These are phyloP conservation scores for Netelia fuscicornis DNA, from an alignment of 2,888 invertebrate genomes.

Conservation along the genomic window DNA sequence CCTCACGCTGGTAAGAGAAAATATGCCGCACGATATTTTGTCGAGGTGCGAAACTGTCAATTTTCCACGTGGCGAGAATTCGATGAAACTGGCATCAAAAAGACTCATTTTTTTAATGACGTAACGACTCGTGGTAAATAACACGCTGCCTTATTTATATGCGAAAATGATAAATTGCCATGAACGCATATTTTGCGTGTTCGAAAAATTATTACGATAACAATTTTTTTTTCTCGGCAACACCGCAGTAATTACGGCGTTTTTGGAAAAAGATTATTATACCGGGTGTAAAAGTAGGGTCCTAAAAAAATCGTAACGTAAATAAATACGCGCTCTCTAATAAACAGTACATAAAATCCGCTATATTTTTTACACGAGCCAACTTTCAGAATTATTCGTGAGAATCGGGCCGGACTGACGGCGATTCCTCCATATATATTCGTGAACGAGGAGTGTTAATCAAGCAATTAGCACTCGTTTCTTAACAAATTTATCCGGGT, in stretches of 20 bases:
- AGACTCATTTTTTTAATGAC: constrained; percentile 53
- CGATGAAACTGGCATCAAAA: constrained; percentile 46
- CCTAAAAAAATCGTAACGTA: too few species aligned
- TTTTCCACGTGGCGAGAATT: constrained; percentile 18
- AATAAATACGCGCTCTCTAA: too few species aligned
- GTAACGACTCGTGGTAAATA: too few species aligned
- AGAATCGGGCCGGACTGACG: constrained; percentile 46
- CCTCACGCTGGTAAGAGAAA: too few species aligned
- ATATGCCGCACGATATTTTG: too few species aligned
- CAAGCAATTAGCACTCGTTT: constrained; percentile 56
- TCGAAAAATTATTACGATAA: too few species aligned
- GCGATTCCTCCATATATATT: constrained; percentile 4
- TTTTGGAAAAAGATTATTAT: too few species aligned
- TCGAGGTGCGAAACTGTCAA: too few species aligned
- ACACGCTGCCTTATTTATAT: constrained; percentile 44
- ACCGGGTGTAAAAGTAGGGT: too few species aligned
- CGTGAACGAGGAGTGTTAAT: constrained; percentile 59
- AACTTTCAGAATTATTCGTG: constrained; percentile 48
- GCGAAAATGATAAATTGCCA: not conserved
- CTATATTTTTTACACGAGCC: not conserved
- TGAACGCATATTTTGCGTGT: too few species aligned
- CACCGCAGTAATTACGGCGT: too few species aligned
- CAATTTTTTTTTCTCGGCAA: too few species aligned
- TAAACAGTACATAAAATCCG: not conserved
- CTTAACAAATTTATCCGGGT: constrained; percentile 54